Percentiles rank a stretch among this genome's conserved stretches.
Evolutionary conservation across 2,797 vertebrate genomes (phyloP).

Genomic region (Aldrovandia affinis): DNA sequence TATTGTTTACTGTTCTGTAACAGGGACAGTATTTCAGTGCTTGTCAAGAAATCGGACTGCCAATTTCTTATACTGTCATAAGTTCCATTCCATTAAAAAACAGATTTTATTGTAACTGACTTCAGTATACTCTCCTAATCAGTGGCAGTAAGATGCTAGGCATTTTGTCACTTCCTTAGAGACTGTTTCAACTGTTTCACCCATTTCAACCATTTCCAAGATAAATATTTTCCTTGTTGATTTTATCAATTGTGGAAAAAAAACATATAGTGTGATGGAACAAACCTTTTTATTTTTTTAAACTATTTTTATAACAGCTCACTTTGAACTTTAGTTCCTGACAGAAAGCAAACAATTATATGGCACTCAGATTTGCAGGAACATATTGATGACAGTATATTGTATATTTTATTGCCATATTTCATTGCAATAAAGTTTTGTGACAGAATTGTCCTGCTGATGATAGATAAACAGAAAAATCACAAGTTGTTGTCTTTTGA

Average conservation of each 20-base stretch:
- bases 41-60: not conserved
- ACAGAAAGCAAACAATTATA: not conserved
- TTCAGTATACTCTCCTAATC: not conserved
- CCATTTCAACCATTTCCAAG: too few species aligned
- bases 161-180: not conserved
- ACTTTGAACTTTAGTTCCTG: not conserved
- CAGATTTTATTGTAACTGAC: not conserved
- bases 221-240: too few species aligned
- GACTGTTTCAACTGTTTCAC: too few species aligned
- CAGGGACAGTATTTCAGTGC: constrained; percentile 1
- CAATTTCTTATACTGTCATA: not conserved
- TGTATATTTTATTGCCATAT: too few species aligned
- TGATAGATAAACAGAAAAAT: too few species aligned
- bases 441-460: too few species aligned
- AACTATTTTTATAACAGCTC: not conserved
- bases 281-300: not conserved
- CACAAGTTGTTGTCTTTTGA: too few species aligned
- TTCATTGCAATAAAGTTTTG: too few species aligned
- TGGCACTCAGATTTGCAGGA: not conserved
- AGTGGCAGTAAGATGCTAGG: not conserved
- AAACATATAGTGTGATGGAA: not conserved
- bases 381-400: too few species aligned
- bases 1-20: constrained; percentile 43
- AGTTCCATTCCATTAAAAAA: not conserved
- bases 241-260: not conserved